Base-by-base conservation (phyloP, 2,888 invertebrate species). In the Cinara cedri region DNA sequence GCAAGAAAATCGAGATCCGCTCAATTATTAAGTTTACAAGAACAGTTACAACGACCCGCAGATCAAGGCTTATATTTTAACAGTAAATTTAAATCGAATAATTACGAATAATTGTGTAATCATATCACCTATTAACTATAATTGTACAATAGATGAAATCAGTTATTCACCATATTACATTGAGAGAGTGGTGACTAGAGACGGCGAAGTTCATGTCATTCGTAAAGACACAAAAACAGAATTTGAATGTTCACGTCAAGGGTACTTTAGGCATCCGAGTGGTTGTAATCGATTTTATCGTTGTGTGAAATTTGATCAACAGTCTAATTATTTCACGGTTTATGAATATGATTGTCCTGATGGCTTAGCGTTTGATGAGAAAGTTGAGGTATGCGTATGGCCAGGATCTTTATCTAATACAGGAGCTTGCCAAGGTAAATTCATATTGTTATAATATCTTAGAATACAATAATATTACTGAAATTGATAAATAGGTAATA, bases 331-430 rank as follows among this genome's bases (percentile, higher is more conserved):
- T 83, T 93, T 90, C 84, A 92, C 91, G 21, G 92, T 93, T 57
- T 93, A 93, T 85, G 92, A 93, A 85, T 93, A 93, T 85, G 92
- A 92, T 85, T 93, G 93, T 84, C 93, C 93, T 0, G 89, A 90
- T 34, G 93, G 93, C 9, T 85, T 93, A 78, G 92, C 92, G 0
- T 93, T 93, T 85, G 93, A 93, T 85, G 89, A 90, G 72, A 88
- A 90, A 24, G 91, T 91, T 83, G 92, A 93, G 84, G 92, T 93
- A 71, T 93, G 93, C 84, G 92, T 92, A 8, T 93, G 93, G 93
- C 93, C 93, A 0, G 92, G 92, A 70, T 91, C 91, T 80, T 85
- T 92, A 66, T 88, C 92, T 0, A 87, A 91, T 85, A 90, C 91
- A 1, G 90, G 91, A 10, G 90, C 93, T 1, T 93, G 93, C 84